Conservation (phyloP, 1,140 invertebrate species). For the Habropoda laboriosa region DNA sequence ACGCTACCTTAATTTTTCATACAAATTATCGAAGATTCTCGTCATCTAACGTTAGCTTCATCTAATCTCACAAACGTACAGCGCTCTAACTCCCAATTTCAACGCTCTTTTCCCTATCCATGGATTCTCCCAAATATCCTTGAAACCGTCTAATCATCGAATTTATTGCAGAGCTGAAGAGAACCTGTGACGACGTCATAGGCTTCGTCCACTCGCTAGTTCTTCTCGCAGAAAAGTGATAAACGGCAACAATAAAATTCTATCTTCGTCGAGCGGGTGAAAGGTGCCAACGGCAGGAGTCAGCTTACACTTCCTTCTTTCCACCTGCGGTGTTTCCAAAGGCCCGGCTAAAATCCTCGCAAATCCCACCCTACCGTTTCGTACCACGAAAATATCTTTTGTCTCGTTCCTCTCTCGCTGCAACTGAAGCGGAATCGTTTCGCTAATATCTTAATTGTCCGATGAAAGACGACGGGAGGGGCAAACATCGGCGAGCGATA, state of each 20-base stretch:
- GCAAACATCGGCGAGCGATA: no score
- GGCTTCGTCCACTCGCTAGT: background rate
- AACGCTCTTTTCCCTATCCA: background rate
- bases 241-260: slow-evolving; percentile 30
- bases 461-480: background rate
- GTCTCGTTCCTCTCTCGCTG: slow-evolving; percentile 6
- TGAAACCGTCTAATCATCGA: background rate
- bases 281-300: slow-evolving; percentile 27
- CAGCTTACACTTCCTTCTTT: slow-evolving; percentile 37
- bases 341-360: slow-evolving; percentile 24
- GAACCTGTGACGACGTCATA: background rate
- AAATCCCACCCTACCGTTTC: slow-evolving; percentile 15
- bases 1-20: no score
- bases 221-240: background rate
- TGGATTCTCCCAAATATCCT: background rate
- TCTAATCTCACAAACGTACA: background rate
- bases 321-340: slow-evolving; percentile 48
- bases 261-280: slow-evolving; percentile 12
- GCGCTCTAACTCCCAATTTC: background rate
- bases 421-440: background rate
- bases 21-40: no score
- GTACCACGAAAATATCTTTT: slow-evolving; percentile 29
- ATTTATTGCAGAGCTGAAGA: background rate
- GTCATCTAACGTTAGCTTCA: no score
- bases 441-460: slow-evolving; percentile 22